Conservation (phyloP, 2,888 invertebrate genomes). For the Cheilosia urbana region DNA sequence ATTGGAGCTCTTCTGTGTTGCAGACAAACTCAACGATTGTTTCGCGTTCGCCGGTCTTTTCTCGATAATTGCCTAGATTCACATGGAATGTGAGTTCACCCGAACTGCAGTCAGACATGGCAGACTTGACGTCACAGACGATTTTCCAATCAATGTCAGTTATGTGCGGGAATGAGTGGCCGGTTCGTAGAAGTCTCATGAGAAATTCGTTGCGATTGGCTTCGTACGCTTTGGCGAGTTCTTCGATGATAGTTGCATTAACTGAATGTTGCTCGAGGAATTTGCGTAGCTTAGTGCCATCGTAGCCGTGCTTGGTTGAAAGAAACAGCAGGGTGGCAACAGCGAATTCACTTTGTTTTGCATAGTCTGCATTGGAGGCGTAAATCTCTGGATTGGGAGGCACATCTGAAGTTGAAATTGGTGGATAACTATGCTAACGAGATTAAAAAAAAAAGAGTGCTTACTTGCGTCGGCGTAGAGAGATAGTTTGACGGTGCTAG, state of each 20-base stretch:
- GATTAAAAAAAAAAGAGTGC: conserved; percentile 30
- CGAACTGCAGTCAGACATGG: conserved; percentile 80
- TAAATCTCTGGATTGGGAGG: conserved; percentile 83
- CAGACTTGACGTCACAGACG: conserved; percentile 82
- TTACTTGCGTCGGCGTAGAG: conserved; percentile 82
- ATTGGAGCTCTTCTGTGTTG: conserved; percentile 83
- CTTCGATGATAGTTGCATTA: conserved; percentile 78
- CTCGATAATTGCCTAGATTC: conserved; percentile 81
- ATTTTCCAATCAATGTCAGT: conserved; percentile 83
- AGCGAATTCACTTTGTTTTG: conserved; percentile 83
- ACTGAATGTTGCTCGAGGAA: conserved; percentile 79
- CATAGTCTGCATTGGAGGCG: conserved; percentile 81
- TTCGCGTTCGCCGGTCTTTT: conserved; percentile 80
- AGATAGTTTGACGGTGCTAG: conserved; percentile 81
- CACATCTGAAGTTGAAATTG: conserved; percentile 78
- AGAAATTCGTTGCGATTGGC: conserved; percentile 81
- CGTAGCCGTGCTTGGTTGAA: conserved; percentile 81
- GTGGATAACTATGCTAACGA: conserved; percentile 5
- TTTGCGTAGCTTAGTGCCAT: conserved; percentile 78
- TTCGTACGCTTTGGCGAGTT: conserved; percentile 81
- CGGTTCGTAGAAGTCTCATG: conserved; percentile 80
- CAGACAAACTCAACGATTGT: conserved; percentile 82
- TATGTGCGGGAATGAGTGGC: conserved; percentile 81
- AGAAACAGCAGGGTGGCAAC: conserved; percentile 81
- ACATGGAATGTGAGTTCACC: conserved; percentile 81